phyloP scores from a whole-genome alignment of 1,140 invertebrate genomes.

The Mesaphorura yosii region DNA sequence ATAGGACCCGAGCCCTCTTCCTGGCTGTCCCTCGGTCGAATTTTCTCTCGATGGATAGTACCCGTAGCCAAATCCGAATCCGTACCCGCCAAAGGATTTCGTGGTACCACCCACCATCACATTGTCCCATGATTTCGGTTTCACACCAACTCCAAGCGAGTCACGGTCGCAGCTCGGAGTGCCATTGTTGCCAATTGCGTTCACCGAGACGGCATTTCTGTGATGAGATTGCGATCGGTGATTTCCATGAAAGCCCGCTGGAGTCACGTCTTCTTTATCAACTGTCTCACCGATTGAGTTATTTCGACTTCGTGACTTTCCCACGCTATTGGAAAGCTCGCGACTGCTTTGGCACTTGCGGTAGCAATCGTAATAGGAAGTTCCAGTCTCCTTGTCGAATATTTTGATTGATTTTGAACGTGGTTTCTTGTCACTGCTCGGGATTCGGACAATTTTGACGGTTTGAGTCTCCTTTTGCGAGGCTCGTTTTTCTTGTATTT shows the following conservation, averaged over 20 bases:
- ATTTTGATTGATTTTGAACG: background rate
- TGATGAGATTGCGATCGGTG: too few species aligned
- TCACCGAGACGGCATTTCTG: background rate
- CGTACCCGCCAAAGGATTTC: slow-evolving; percentile 32
- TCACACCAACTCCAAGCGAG: too few species aligned
- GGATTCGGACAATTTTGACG: too few species aligned
- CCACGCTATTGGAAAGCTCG: slow-evolving; percentile 12
- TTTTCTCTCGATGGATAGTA: slow-evolving; percentile 29
- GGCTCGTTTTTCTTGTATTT: too few species aligned
- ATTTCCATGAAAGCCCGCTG: background rate
- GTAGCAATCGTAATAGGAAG: slow-evolving; percentile 25
- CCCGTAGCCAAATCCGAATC: slow-evolving; percentile 32
- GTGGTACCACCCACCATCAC: slow-evolving; percentile 17
- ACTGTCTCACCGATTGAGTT: too few species aligned
- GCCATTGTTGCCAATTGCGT: background rate
- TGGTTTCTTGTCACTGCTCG: too few species aligned
- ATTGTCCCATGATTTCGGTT: slow-evolving; percentile 30
- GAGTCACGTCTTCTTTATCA: too few species aligned
- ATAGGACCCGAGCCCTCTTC: slow-evolving; percentile 4
- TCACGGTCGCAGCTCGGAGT: slow-evolving; percentile 1
- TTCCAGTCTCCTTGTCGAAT: background rate
- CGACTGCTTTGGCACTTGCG: slow-evolving; percentile 27
- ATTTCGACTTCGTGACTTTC: too few species aligned
- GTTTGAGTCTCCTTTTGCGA: too few species aligned
- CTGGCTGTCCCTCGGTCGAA: slow-evolving; percentile 20